Base-by-base conservation (phyloP, 1,140 invertebrate genomes). In the Trinorchestia longiramus region DNA sequence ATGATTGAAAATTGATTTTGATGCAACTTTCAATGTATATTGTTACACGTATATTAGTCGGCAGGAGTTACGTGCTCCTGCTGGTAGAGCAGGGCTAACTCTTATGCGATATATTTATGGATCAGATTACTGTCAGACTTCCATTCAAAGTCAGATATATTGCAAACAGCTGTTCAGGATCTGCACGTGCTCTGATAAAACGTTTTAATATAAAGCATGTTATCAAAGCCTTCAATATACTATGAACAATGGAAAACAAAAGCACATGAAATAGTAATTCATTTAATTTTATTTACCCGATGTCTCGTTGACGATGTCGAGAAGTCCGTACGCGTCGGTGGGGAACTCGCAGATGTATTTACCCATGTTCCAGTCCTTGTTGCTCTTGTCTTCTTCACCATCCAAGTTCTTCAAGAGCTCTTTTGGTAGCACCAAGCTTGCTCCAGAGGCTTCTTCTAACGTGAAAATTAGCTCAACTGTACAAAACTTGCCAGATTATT, bases 231-330 rank as follows among this genome's bases (percentile, higher is more conserved):
- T 15, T 87, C 36, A 87, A 17, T 87, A 87, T n/a, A n/a, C 4
- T 41, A 87, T 87, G 87, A 87, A 15, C 41, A 87, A n/a, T 87
- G 8, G 40, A 87, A 53, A 53, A 53, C 19, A 19, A 77, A 36
- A 23, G 36, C 62, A 36, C 62, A 36, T 77, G 62, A 36, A 36
- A 53, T 11, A 23, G 62, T 77, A 6, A 6, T 53, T 6, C 47
- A 53, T 53, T 53, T 6, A 53, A 53, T 77, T 77, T 41, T 3
- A 41, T 43, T 36, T 95, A 96, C 96, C 96, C n/a, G 95, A 88
- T 8, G 95, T 96, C 92, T 96, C 96, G 88, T 96, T 96, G 41
- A 96, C 57, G 77, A 96, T 96, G 41, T 96, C 96, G 43, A 96
- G 96, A 11, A 53, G 88, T 3, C 96, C 96, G 53, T 96, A 96